Conservation (phyloP, 2,797 vertebrate species). For the Phataginus tricuspis region DNA sequence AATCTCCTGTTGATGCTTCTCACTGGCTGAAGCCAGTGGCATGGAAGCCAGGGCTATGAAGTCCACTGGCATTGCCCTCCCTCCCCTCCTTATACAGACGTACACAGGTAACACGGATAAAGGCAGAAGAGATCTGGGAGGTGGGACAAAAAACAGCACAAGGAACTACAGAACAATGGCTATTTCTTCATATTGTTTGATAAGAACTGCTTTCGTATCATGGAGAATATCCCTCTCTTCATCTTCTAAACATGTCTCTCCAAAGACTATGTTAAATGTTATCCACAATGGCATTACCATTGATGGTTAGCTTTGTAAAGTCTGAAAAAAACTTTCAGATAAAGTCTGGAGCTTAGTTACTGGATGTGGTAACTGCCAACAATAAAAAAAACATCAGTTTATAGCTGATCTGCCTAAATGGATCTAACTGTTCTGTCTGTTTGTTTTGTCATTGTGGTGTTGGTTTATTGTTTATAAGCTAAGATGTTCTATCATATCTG, state of each 20-base stretch:
- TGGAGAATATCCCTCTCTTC: slow-evolving; percentile 55
- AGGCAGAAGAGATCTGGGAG: neutral
- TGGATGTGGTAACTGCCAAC: slow-evolving; percentile 63
- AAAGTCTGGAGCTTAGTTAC: slow-evolving; percentile 72
- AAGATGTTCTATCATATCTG: neutral
- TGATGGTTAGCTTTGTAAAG: slow-evolving; percentile 44
- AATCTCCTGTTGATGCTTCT: neutral
- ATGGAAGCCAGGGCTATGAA: neutral
- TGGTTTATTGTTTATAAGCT: neutral
- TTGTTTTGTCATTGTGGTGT: slow-evolving; percentile 29
- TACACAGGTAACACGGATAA: neutral
- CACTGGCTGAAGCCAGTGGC: neutral
- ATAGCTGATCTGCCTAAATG: slow-evolving; percentile 49
- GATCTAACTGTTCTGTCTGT: slow-evolving; percentile 68
- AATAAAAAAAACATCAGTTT: slow-evolving; percentile 37
- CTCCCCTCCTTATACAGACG: neutral
- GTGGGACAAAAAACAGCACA: neutral
- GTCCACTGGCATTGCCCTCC: neutral
- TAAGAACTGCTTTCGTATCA: slow-evolving; percentile 45
- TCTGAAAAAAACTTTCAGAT: slow-evolving; percentile 59
- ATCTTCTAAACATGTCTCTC: slow-evolving; percentile 67
- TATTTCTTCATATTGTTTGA: slow-evolving; percentile 64
- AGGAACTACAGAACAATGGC: slow-evolving; percentile 50
- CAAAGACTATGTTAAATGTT: slow-evolving; percentile 45
- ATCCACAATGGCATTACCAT: slow-evolving; percentile 60